Base-by-base conservation (phyloP, 1,140 invertebrate genomes). In the Drosophila pachea region DNA sequence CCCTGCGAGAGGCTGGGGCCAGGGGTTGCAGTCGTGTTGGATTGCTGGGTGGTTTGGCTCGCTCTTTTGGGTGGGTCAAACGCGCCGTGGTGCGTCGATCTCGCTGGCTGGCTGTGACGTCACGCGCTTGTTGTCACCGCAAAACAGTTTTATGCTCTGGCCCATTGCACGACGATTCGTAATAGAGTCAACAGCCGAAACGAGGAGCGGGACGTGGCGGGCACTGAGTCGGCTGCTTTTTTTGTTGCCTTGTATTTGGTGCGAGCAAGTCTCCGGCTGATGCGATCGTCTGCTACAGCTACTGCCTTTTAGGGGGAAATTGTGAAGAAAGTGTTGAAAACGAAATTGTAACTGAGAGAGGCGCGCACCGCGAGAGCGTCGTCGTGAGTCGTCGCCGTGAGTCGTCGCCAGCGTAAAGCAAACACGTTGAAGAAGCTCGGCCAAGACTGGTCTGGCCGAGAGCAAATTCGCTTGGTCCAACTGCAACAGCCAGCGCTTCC, bases 271-370 rank as follows among this genome's bases (percentile, higher is more conserved):
- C 43, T 48, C 45, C 29, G 36, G 8, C 38, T 31, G 9, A 29
- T 49, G 33, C 14, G 58, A 68, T 72, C 60, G 48, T 59, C 48
- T 48, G 47, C 38, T 42, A 12, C n/a, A 54, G 74, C 56, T 43
- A 40, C 54, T 50, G 77, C 33, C 66, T 63, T 84, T 84, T 74
- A 68, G 81, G 81, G 81, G 81, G 86, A 72, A 84, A 86, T 86
- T 84, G 81, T 84, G 81, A 84, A 84, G 81, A 84, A 84, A 84
- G 81, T 84, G 81, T 84, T 84, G 81, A 84, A 84, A 84, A 84
- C 81, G 81, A 84, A 86, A 84, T 81, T 86, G 81, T 86, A 76
- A 81, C 81, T 84, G 81, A 77, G 81, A 86, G 76, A 8, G 33
- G 22, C 22, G 22, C 22, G 22, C 3, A 22, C 22, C 22, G 22